Conservation (phyloP, 2,888 invertebrate species). For the Cosmorhoe ocellata region DNA sequence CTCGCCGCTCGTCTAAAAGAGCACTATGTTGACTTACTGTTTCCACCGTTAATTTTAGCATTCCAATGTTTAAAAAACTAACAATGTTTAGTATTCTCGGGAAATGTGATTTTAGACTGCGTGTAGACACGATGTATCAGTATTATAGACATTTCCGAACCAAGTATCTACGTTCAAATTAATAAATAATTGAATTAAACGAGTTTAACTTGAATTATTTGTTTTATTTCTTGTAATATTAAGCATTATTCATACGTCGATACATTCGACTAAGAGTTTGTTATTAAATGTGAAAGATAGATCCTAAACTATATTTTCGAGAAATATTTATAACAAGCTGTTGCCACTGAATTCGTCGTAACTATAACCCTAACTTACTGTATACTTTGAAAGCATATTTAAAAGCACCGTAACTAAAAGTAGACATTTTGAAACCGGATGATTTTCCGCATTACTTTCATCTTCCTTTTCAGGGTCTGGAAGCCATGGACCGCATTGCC, state of each 20-base stretch:
- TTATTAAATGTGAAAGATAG: no score
- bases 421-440: slow-evolving; percentile 1
- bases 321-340: not conserved
- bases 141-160: slow-evolving; percentile 67
- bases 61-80: slow-evolving; percentile 29
- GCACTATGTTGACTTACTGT: no score
- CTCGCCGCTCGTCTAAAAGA: no score
- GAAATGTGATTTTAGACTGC: slow-evolving; percentile 39
- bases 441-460: slow-evolving; percentile 28
- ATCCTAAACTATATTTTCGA: not conserved
- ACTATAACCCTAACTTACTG: no score
- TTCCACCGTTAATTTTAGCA: slow-evolving; percentile 26
- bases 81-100: slow-evolving; percentile 21
- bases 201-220: slow-evolving; percentile 47
- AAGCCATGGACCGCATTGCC: slow-evolving; percentile 73
- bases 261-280: no score
- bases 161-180: slow-evolving; percentile 58
- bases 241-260: not conserved
- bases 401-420: not conserved
- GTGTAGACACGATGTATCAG: slow-evolving; percentile 55
- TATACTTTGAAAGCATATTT: no score
- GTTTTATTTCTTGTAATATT: slow-evolving; percentile 42
- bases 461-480: slow-evolving; percentile 55
- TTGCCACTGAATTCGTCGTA: no score
- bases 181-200: slow-evolving; percentile 52